Percentiles rank a stretch among this genome's conserved stretches.
Conservation (phyloP, 2,888 invertebrate genomes). For the Aphodius granarius region DNA sequence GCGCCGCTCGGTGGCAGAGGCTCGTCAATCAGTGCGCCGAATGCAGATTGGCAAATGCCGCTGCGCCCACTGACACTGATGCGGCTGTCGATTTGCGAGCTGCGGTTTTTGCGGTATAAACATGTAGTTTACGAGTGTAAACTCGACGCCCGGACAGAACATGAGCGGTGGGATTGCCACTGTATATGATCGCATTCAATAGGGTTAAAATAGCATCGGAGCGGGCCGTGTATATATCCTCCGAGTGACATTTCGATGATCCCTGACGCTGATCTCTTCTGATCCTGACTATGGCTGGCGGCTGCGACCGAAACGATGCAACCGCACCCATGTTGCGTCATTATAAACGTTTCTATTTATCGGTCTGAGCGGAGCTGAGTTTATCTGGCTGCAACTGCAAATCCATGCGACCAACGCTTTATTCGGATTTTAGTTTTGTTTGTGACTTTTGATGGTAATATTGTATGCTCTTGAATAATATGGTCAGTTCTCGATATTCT, state of each 20-base stretch:
- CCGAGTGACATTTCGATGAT: conserved; percentile 45
- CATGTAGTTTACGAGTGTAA: conserved; percentile 55
- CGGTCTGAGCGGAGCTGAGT: not conserved
- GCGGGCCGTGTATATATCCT: conserved; percentile 40
- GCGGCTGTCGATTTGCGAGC: conserved; percentile 55
- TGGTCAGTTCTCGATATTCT: no score
- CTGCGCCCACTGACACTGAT: conserved; percentile 51
- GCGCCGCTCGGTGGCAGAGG: conserved; percentile 41
- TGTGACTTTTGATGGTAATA: not conserved
- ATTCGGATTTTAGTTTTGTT: not conserved
- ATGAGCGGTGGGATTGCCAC: conserved; percentile 51
- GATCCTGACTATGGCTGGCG: conserved; percentile 23
- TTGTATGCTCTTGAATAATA: not conserved
- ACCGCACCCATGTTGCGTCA: not conserved
- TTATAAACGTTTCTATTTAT: conserved; percentile 13
- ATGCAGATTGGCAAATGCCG: conserved; percentile 53
- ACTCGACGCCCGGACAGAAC: conserved; percentile 48
- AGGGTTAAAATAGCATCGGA: conserved; percentile 47
- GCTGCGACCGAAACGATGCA: not conserved
- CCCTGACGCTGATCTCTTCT: conserved; percentile 43
- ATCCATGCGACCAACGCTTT: not conserved
- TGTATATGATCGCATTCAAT: conserved; percentile 49
- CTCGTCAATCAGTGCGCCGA: conserved; percentile 50
- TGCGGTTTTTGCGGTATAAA: conserved; percentile 57
- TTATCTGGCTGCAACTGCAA: not conserved